Conservation (phyloP, 2,113 vertebrate genomes). For the Poeciliopsis retropinna region DNA sequence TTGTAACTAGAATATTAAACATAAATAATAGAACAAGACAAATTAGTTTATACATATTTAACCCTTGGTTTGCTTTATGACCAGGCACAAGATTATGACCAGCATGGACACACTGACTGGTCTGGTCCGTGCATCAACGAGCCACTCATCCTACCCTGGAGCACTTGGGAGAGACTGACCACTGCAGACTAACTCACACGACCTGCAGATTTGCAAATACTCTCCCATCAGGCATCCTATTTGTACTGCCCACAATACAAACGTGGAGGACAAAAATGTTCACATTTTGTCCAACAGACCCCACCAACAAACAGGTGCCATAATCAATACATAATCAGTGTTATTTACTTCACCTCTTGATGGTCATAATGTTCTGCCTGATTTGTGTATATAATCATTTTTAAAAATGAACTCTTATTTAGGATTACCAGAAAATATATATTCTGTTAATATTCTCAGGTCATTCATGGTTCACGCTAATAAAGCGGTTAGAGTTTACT, state of each 20-base stretch:
- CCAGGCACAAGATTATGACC: background rate
- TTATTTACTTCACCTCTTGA: too few relatives aligned
- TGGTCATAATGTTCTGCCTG: background rate
- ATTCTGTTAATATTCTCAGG: constrained; percentile 28
- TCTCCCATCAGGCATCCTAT: too few relatives aligned
- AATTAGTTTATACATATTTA: background rate
- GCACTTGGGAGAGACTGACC: background rate
- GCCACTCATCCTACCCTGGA: background rate
- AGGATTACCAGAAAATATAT: constrained; percentile 35
- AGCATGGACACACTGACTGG: background rate
- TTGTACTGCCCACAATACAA: too few relatives aligned
- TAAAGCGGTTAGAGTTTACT: background rate
- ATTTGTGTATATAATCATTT: constrained; percentile 54
- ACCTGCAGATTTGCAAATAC: background rate
- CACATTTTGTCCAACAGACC: too few relatives aligned
- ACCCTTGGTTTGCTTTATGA: background rate
- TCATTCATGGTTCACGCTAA: constrained; percentile 11
- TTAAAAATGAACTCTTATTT: constrained; percentile 62
- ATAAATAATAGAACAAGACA: constrained; percentile 14
- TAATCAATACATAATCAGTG: too few relatives aligned
- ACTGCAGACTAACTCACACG: background rate
- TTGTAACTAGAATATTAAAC: constrained; percentile 85
- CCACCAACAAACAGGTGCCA: too few relatives aligned
- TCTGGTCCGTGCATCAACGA: background rate
- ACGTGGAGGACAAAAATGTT: too few relatives aligned